These are phyloP conservation scores for Scomber scombrus DNA, from an alignment of 2,113 vertebrate genomes.

Conservation along the genomic window DNA sequence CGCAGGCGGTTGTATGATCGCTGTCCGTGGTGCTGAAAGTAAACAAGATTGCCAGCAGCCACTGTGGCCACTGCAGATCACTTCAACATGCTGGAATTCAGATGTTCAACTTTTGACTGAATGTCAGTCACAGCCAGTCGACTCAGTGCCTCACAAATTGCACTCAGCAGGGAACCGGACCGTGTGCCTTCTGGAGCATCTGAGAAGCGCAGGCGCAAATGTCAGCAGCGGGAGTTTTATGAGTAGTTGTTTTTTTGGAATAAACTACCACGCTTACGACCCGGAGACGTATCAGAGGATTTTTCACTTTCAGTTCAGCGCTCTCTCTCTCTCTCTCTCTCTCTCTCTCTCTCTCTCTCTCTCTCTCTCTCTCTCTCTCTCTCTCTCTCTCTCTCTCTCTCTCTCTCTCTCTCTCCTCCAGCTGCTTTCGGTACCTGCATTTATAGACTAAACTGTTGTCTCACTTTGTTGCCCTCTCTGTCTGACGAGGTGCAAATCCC, in stretches of 20 bases:
- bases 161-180: conserved; percentile 50
- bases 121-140: conserved; percentile 55
- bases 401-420: background rate
- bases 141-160: conserved; percentile 40
- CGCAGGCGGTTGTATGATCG: conserved; percentile 5
- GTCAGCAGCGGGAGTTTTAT: conserved; percentile 25
- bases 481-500: conserved; percentile 64
- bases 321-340: no score
- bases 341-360: no score
- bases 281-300: background rate
- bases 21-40: conserved; percentile 74
- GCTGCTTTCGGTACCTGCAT: conserved; percentile 2
- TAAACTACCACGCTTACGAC: conserved; percentile 11
- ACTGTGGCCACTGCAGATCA: background rate
- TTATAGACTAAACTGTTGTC: conserved; percentile 51
- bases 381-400: no score
- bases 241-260: conserved; percentile 33
- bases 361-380: no score
- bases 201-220: conserved; percentile 43
- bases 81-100: conserved; percentile 19
- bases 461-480: conserved; percentile 51
- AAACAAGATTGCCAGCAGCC: conserved; percentile 15
- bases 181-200: conserved; percentile 24
- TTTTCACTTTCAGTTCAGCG: no score
- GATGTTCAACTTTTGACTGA: conserved; percentile 35